Base-by-base conservation (phyloP, 2,113 vertebrate genomes). In the Pseudorhombus dupliciocellatus region DNA sequence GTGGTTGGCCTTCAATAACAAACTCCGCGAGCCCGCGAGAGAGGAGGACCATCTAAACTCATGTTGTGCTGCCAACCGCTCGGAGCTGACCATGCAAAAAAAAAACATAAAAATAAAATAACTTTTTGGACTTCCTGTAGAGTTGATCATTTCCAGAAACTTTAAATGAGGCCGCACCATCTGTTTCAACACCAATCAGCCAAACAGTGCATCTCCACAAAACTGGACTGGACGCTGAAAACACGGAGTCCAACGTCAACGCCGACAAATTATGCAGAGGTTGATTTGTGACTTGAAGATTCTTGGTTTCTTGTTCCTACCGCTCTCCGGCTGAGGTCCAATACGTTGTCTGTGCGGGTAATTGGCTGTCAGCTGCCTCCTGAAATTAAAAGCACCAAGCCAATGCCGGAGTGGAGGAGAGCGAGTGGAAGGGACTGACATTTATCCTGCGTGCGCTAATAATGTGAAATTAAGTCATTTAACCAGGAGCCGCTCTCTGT, bases 91-190 rank as follows among this genome's bases (percentile, higher is more conserved):
- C 57, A 62, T 26, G 53, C 64, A 68, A 65, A 76, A 15, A 34
- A 28, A 63, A 3, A 50, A 51, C n/a, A n/a, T n/a, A n/a, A 65
- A 48, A 31, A 31, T 40, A 48, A 48, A n/a, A 5, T 9, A 44
- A 22, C 11, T 58, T 37, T 37, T 37, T 12, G 34, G 40, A 71
- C 37, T 73, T 83, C 57, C 56, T 46, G 62, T 31, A 52, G 44
- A 44, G 56, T 52, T 37, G n/a, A 44, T 24, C 2, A 66, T 68
- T 77, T 66, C 28, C 40, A 61, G 26, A 37, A 74, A 64, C 68
- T 81, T 86, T 67, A 77, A 81, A 74, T 71, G 70, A 87, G 77
- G 31, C 24, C 37, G 21, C 10, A 58, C 79, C 76, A 82, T 86
- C 84, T 83, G 79, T 70, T 79, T 48, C 46, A 77, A 73, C 21